phyloP scores from a whole-genome alignment of 2,888 invertebrate species.

The Chrysolina haemoptera region DNA sequence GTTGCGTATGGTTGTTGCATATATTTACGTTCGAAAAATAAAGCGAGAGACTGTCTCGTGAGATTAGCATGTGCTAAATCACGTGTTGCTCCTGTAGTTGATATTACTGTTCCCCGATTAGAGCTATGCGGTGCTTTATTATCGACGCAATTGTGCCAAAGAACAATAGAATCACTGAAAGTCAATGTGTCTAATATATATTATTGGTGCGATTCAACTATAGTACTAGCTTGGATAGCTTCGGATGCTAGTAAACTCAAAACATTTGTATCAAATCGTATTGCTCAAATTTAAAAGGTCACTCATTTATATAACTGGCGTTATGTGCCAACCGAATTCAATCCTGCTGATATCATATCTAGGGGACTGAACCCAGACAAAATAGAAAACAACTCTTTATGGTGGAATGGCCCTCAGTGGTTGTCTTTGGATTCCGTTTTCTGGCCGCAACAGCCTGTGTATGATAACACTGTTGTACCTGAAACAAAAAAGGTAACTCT shows the following conservation, averaged over 20 bases:
- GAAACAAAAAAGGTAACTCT: background rate
- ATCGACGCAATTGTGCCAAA: background rate
- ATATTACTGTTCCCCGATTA: too few species aligned
- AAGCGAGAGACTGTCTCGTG: background rate
- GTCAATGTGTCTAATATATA: background rate
- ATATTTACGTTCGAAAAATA: background rate
- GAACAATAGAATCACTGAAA: background rate
- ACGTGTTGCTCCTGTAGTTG: background rate
- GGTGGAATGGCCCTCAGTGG: constrained; percentile 11
- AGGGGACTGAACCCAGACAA: background rate
- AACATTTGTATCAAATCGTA: constrained; percentile 20
- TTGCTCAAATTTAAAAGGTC: constrained; percentile 9
- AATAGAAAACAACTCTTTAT: background rate
- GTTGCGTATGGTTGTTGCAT: too few species aligned
- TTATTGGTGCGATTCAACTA: constrained; percentile 24
- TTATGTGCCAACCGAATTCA: constrained; percentile 4
- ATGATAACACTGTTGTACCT: background rate
- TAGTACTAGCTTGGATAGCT: constrained; percentile 17
- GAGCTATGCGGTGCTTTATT: background rate
- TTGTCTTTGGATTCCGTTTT: background rate
- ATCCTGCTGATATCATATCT: constrained; percentile 23
- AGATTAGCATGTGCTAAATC: constrained; percentile 7
- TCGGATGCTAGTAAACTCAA: constrained; percentile 5
- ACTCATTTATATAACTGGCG: constrained; percentile 15
- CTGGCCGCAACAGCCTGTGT: background rate